Evolutionary conservation across 1,140 invertebrate genomes (phyloP).

Genomic region (Drosophila rufa): DNA sequence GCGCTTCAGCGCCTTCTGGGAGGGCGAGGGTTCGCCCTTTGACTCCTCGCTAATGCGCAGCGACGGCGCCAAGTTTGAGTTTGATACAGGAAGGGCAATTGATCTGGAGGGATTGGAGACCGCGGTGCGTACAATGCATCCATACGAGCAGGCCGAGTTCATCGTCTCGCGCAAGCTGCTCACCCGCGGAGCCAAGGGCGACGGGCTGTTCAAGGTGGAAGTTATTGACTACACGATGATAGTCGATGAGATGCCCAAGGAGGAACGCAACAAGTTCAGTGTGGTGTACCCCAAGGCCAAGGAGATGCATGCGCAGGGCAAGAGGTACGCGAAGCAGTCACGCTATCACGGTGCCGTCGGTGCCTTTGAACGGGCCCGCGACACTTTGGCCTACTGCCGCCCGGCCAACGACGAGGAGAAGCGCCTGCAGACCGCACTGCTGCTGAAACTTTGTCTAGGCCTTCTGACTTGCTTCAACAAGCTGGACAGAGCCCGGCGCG

Average conservation of each 20-base stretch:
- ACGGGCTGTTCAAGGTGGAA: conserved; percentile 86
- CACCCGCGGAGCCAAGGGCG: conserved; percentile 87
- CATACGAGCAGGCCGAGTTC: conserved; percentile 89
- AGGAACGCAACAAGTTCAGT: conserved; percentile 86
- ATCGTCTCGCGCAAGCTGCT: conserved; percentile 88
- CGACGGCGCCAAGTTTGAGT: conserved; percentile 75
- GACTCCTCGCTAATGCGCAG: conserved; percentile 88
- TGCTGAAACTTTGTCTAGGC: conserved; percentile 89
- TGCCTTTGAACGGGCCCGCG: conserved; percentile 85
- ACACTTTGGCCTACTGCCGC: conserved; percentile 86
- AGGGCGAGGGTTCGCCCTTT: conserved; percentile 89
- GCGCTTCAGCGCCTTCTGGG: conserved; percentile 89
- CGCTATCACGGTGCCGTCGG: conserved; percentile 67
- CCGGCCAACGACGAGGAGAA: conserved; percentile 88
- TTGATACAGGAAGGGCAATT: conserved; percentile 85
- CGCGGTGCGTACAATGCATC: conserved; percentile 88
- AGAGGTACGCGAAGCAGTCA: conserved; percentile 70
- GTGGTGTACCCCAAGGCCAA: conserved; percentile 83
- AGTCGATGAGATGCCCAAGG: conserved; percentile 80
- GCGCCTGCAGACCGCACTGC: conserved; percentile 86
- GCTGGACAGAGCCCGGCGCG: conserved; percentile 86
- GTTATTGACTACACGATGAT: conserved; percentile 85
- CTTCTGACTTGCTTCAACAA: conserved; percentile 90
- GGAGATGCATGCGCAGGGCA: conserved; percentile 80
- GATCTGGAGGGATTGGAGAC: conserved; percentile 89